Percentiles rank a stretch among this genome's conserved stretches.
phyloP scores from a whole-genome alignment of 2,888 invertebrate species.

The Aromia moschata region DNA sequence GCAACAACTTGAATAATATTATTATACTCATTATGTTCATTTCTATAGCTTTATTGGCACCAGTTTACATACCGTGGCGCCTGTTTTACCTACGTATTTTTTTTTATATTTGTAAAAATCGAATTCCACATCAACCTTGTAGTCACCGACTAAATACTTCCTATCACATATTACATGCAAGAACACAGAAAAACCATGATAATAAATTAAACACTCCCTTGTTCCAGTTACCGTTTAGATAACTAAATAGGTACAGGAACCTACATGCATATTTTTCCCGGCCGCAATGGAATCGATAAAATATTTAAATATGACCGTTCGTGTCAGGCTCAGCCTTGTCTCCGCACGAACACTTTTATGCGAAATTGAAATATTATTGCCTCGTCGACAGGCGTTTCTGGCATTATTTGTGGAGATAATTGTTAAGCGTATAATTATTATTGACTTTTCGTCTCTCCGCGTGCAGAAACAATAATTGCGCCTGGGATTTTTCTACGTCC shows the following conservation, averaged over 20 bases:
- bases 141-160: too few relatives aligned
- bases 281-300: constrained; percentile 1
- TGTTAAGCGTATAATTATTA: constrained; percentile 3
- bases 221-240: not conserved
- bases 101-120: too few relatives aligned
- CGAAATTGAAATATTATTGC: constrained; percentile 2
- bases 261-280: not conserved
- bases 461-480: not conserved
- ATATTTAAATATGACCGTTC: constrained; percentile 7
- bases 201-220: constrained; percentile 4
- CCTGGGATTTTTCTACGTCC: not conserved
- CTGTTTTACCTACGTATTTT: too few relatives aligned
- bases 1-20: too few relatives aligned
- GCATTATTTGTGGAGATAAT: constrained; percentile 8
- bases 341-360: not conserved
- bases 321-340: constrained; percentile 5
- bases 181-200: not conserved
- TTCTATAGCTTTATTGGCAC: too few relatives aligned
- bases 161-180: not conserved
- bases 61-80: too few relatives aligned
- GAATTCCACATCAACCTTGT: too few relatives aligned
- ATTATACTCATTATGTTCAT: too few relatives aligned
- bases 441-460: constrained; percentile 2
- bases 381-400: constrained; percentile 4
- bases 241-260: not conserved